Base-by-base conservation (phyloP, 2,888 invertebrate genomes). In the Scaptomyza tumidula region DNA sequence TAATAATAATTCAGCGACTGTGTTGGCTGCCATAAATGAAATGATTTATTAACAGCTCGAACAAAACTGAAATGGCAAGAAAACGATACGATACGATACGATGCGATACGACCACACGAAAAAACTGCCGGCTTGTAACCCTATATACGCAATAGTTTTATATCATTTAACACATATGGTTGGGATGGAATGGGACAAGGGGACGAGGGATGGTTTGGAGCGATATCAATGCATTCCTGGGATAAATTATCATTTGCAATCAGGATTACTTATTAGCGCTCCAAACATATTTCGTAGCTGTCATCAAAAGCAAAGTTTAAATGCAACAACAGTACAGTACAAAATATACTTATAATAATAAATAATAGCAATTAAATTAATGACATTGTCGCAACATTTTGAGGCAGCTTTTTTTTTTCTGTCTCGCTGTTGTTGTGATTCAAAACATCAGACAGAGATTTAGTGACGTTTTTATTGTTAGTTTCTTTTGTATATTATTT, bases 1-100 rank as follows among this genome's bases (percentile, higher is more conserved):
- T 75, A 88, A 86, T 77, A 86, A 88, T 75, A 88, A 74, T 80
- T 81, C 71, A 85, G 65, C 75, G 61, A 54, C 58, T 65, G 65
- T 59, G 63, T 50, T 50, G 60, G 59, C 63, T 66, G 75, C 70
- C 82, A 82, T 85, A 82, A 88, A 71, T 68, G 72, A 85, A 82
- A 82, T 82, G 82, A 82, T 82, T 82, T 82, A 82, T 82, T 71
- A 69, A 66, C 82, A 66, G 58, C 53, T 59, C 58, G 55, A n/a
- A 16, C 41, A 54, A 27, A 24, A 33, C 37, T 14, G 63, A 37
- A 41, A 41, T 19, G 24, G 53, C 31, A 50, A 39, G 39, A 33
- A 55, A 13, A 14, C 58, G 29, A 72, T 53, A n/a, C 58, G 29
- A 72, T 53, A n/a, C 56, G 49, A 71, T 71, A 45, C 35, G 56